phyloP scores from a whole-genome alignment of 1,140 invertebrate genomes.

The Procambarus clarkii region DNA sequence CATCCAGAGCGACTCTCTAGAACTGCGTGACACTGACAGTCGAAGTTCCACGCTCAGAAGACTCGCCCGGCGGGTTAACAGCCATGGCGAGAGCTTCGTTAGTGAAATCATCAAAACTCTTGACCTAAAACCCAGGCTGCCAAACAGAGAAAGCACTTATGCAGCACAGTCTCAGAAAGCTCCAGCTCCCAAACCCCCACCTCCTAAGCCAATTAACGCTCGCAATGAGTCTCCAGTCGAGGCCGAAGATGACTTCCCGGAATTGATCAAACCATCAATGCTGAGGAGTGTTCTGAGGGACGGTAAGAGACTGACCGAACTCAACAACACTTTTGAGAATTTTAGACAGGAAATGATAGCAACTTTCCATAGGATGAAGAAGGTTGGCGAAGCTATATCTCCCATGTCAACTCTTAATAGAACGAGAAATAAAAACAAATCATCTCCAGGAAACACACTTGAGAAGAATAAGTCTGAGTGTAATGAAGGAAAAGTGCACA shows the following conservation, averaged over 20 bases:
- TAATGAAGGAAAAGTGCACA: constrained; percentile 62
- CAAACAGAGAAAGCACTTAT: constrained; percentile 74
- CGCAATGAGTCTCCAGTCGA: constrained; percentile 29
- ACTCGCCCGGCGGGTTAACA: constrained; percentile 79
- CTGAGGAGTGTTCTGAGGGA: constrained; percentile 66
- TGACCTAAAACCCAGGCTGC: constrained; percentile 72
- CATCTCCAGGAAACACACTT: constrained; percentile 14
- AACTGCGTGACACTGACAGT: constrained; percentile 79
- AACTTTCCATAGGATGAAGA: constrained; percentile 68
- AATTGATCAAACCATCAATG: constrained; percentile 70
- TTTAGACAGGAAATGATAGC: constrained; percentile 71
- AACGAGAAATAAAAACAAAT: constrained; percentile 43
- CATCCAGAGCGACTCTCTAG: constrained; percentile 58
- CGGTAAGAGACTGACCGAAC: constrained; percentile 56
- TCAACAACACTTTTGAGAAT: constrained; percentile 70
- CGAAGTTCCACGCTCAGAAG: constrained; percentile 87
- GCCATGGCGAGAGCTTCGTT: constrained; percentile 76
- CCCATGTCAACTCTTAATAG: constrained; percentile 64
- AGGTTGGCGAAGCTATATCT: constrained; percentile 64
- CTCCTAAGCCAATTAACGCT: constrained; percentile 55
- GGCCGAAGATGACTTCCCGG: constrained; percentile 60
- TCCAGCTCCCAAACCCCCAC: constrained; percentile 26
- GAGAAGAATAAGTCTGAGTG: constrained; percentile 20
- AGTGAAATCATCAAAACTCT: constrained; percentile 73
- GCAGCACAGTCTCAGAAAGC: constrained; percentile 63